These are phyloP conservation scores for Globodera ellingtonae DNA, from an alignment of 1,140 invertebrate species.

Conservation along the genomic window DNA sequence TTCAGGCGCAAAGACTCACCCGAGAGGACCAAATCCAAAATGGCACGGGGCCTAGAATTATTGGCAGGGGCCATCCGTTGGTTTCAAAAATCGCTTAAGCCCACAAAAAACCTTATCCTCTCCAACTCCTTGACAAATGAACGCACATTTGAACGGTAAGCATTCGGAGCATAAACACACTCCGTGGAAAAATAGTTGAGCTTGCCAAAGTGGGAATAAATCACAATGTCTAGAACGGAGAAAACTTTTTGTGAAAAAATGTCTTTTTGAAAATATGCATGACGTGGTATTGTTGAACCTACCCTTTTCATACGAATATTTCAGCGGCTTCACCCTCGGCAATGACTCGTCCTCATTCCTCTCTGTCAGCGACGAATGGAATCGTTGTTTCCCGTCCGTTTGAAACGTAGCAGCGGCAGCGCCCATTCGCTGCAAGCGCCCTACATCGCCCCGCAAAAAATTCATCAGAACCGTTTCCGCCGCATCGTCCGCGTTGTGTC, in stretches of 20 bases:
- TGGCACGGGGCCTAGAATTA: too few relatives aligned
- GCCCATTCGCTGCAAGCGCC: conserved; percentile 83
- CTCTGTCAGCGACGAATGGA: conserved; percentile 34
- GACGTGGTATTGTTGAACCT: too few relatives aligned
- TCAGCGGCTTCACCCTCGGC: conserved; percentile 86
- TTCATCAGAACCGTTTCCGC: conserved; percentile 81
- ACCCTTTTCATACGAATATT: conserved; percentile 94
- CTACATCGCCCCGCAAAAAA: conserved; percentile 89
- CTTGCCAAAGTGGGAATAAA: conserved; percentile 84
- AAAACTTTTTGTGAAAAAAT: background rate
- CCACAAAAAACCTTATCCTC: conserved; percentile 66
- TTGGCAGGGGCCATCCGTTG: too few relatives aligned
- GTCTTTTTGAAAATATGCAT: background rate
- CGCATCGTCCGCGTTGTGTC: conserved; percentile 98
- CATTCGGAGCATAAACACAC: conserved; percentile 96
- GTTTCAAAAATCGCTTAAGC: too few relatives aligned
- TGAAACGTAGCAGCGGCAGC: conserved; percentile 67
- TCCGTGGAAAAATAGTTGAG: conserved; percentile 99
- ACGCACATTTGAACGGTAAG: conserved; percentile 74
- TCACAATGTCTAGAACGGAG: conserved; percentile 81
- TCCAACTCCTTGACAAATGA: conserved; percentile 93
- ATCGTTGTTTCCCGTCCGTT: conserved; percentile 15
- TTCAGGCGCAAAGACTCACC: conserved; percentile 83
- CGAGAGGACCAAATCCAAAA: conserved; percentile 89
- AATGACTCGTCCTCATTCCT: conserved; percentile 78